Evolutionary conservation across 1,140 invertebrate species (phyloP).

Genomic region (Heliconius hewitsoni): DNA sequence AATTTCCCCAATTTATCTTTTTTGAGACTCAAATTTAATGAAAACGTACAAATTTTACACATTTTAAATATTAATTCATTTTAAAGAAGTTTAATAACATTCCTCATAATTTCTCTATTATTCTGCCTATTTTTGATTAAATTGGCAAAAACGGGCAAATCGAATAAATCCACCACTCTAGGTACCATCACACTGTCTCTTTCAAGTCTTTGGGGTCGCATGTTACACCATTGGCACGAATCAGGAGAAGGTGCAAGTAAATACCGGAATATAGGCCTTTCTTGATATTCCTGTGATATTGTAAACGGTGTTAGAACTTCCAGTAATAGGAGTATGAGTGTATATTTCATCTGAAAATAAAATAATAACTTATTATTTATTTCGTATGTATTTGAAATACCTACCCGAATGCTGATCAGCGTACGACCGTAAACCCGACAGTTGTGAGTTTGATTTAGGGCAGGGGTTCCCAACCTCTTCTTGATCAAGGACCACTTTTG

Average conservation of each 20-base stretch:
- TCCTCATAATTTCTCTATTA: slow-evolving; percentile 18
- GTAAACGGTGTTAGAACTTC: background rate
- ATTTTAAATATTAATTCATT: background rate
- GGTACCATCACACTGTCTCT: background rate
- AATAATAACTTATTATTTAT: too few species aligned
- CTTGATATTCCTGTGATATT: background rate
- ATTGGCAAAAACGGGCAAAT: slow-evolving; percentile 38
- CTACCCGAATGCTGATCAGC: too few species aligned
- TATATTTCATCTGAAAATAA: slow-evolving; percentile 19
- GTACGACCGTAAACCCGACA: too few species aligned
- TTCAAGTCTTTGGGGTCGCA: slow-evolving; percentile 24
- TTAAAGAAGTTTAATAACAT: slow-evolving; percentile 9
- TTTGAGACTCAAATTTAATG: too few species aligned
- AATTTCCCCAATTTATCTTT: too few species aligned
- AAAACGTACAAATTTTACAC: too few species aligned
- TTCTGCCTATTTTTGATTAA: slow-evolving; percentile 24
- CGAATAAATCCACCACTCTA: slow-evolving; percentile 33
- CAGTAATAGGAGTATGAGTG: slow-evolving; percentile 8
- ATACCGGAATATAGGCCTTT: slow-evolving; percentile 34
- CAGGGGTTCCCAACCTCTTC: too few species aligned
- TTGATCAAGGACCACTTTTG: too few species aligned
- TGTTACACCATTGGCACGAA: slow-evolving; percentile 41
- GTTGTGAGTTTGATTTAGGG: too few species aligned
- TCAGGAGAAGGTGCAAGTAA: slow-evolving; percentile 22
- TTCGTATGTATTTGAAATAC: too few species aligned